phyloP scores from a whole-genome alignment of 2,113 vertebrate species.

The Lagopus leucura region DNA sequence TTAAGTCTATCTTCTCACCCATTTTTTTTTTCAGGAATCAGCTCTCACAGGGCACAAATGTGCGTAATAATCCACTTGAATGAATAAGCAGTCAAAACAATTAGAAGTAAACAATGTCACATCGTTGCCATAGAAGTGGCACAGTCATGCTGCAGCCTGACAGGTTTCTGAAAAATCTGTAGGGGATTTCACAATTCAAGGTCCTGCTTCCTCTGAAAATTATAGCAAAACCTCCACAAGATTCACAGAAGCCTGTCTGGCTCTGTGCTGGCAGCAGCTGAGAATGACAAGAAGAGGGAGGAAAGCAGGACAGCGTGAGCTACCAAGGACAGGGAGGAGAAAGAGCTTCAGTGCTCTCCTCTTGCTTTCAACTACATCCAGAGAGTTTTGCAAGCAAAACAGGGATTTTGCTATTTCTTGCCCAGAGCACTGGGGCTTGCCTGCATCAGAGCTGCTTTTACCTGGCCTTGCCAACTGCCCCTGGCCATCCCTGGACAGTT shows the following conservation, averaged over 20 bases:
- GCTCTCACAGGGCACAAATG: neutral
- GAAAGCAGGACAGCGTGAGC: accelerated
- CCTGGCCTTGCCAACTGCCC: neutral
- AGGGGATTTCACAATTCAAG: neutral
- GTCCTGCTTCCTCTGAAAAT: neutral
- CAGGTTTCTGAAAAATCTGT: neutral
- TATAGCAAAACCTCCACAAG: neutral
- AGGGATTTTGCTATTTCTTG: neutral
- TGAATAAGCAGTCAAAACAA: conserved; percentile 11
- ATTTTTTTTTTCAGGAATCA: conserved; percentile 8
- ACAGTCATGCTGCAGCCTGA: neutral
- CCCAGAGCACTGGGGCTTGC: neutral
- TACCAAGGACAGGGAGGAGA: neutral
- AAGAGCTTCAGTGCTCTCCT: neutral
- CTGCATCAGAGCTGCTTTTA: neutral
- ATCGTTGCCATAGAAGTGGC: neutral
- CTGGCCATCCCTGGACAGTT: neutral
- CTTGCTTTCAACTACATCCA: neutral
- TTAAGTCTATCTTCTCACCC: neutral
- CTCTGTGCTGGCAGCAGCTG: neutral
- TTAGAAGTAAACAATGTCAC: neutral
- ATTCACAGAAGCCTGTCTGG: neutral
- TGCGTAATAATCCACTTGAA: neutral
- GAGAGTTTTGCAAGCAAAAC: neutral
- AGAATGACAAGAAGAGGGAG: neutral